Evolutionary conservation across 2,888 invertebrate genomes (phyloP), one percentile per base, ranked within the genome.

Genomic region (Slavum lentiscoides): DNA sequence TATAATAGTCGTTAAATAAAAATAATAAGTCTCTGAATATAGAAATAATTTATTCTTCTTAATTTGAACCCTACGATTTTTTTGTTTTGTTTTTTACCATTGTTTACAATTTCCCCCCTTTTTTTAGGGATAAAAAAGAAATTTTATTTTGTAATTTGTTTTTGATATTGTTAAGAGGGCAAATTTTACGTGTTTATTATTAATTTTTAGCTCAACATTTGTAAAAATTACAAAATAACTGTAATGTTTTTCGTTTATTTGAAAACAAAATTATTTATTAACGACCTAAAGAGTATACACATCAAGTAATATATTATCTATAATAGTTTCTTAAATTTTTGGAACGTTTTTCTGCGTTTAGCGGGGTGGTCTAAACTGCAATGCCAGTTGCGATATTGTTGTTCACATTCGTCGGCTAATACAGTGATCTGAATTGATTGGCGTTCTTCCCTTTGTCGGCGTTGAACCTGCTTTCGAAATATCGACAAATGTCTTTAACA

Each of bases 301-400:
- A 49, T 80, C 72, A 70, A 66, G 70, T 64, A 80, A 80, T 70
- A 80, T 72, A 80, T 70, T 66, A 80, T 62, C 30, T 7, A 23
- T 80, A 80, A 70, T 80, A 80, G 70, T 70, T 80, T 72, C 69
- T 39, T 62, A 62, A 77, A 77, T 80, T 55, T 80, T 80, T 72
- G 66, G 64, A 76, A 66, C 64, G 62, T 64, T 64, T 64, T 80
- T 72, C 19, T 58, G 67, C n/a, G 1, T 13, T 21, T 72, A n/a
- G 30, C 30, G 30, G 66, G 30, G 66, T 43, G 19, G 23, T 19
- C 19, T 30, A 23, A 19, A 39, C 30, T 30, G 30, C 37, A 37
- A 58, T 23, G 39, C 19, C 9, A 30, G 30, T 66, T 19, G 19
- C 19, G 19, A 55, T 39, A 4, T 19, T 19, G 39, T 21, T 39